Percentiles rank a stretch among this genome's conserved stretches.
These are phyloP conservation scores for Xyliphius kryptos DNA, from an alignment of 2,113 vertebrate genomes.

Conservation along the genomic window DNA sequence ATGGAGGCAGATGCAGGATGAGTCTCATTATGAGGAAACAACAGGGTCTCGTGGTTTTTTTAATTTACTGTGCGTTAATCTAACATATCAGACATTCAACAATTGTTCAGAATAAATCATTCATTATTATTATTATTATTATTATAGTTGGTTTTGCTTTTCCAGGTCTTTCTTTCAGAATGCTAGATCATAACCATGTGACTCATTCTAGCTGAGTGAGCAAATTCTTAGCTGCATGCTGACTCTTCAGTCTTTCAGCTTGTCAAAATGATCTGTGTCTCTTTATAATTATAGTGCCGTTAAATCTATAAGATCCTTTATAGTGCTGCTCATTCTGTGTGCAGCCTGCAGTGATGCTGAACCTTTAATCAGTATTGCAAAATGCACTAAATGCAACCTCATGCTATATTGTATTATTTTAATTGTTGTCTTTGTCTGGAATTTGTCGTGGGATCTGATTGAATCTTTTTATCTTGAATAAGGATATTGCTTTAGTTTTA, in stretches of 20 bases:
- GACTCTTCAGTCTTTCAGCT: not conserved
- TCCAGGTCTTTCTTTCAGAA: too few species aligned
- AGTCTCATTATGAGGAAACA: not conserved
- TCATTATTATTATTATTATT: too few species aligned
- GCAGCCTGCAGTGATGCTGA: constrained; percentile 19
- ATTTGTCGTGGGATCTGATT: too few species aligned
- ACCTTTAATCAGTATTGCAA: not conserved
- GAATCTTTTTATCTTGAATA: too few species aligned
- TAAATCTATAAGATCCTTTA: not conserved
- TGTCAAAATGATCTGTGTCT: not conserved
- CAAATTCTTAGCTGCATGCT: not conserved
- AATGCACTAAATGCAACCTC: not conserved
- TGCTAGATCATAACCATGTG: too few species aligned
- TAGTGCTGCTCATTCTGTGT: not conserved
- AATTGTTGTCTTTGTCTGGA: too few species aligned
- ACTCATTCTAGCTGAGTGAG: not conserved
- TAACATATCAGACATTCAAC: not conserved
- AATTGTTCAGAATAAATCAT: too few species aligned
- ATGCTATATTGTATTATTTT: too few species aligned
- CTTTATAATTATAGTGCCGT: not conserved
- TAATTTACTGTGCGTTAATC: constrained; percentile 4
- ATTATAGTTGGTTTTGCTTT: too few species aligned
- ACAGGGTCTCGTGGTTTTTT: not conserved
- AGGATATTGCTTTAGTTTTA: too few species aligned
- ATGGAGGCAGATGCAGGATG: not conserved